Conservation (phyloP, 1,140 invertebrate genomes). For the Anadara kagoshimensis region DNA sequence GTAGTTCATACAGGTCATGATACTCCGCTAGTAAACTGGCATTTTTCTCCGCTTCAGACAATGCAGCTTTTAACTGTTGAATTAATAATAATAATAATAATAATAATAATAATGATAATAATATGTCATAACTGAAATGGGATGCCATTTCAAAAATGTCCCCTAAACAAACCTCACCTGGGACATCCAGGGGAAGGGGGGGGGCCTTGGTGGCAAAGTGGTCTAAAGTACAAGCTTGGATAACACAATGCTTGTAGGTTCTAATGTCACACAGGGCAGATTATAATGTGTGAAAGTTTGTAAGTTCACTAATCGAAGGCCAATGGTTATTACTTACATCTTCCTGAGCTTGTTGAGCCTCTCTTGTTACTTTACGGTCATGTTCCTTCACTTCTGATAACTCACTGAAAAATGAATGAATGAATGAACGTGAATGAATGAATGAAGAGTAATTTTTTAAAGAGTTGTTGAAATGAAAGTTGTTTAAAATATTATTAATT, state of each 20-base stretch:
- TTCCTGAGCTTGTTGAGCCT: slow-evolving; percentile 70
- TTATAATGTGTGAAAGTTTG: too few species aligned
- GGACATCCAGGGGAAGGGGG: too few species aligned
- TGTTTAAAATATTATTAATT: neutral
- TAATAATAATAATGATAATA: too few species aligned
- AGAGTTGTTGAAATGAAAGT: neutral
- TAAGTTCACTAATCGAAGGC: too few species aligned
- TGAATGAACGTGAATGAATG: neutral
- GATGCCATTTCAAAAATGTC: too few species aligned
- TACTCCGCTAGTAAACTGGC: slow-evolving; percentile 71
- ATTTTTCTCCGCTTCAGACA: slow-evolving; percentile 72
- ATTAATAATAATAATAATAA: neutral
- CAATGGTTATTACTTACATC: slow-evolving; percentile 72
- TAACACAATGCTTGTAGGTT: too few species aligned
- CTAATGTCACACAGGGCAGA: too few species aligned
- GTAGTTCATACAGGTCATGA: slow-evolving; percentile 73
- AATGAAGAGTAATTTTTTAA: slow-evolving; percentile 1
- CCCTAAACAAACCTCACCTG: neutral
- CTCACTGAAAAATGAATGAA: slow-evolving; percentile 62
- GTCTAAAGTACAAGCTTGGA: too few species aligned
- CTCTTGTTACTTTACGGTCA: slow-evolving; percentile 68
- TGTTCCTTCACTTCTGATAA: slow-evolving; percentile 72
- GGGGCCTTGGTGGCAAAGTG: too few species aligned
- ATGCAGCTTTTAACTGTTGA: slow-evolving; percentile 65
- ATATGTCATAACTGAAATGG: too few species aligned